phyloP scores from a whole-genome alignment of 2,113 vertebrate genomes.

The Zeus faber region DNA sequence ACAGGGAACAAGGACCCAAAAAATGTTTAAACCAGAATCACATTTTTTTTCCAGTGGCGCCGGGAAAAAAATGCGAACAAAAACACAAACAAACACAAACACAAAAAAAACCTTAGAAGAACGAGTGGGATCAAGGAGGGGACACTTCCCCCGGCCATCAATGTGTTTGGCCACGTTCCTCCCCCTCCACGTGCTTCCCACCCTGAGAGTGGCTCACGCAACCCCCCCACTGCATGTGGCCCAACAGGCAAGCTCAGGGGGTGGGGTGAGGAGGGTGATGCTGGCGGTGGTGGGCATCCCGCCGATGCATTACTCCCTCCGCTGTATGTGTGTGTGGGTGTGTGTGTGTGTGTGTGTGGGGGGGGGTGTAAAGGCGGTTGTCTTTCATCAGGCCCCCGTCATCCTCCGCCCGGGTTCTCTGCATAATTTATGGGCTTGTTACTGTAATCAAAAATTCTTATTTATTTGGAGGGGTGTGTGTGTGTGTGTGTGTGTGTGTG shows the following conservation, averaged over 20 bases:
- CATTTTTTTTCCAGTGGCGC: slow-evolving; percentile 26
- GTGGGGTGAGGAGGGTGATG: neutral
- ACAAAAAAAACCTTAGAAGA: too few relatives aligned
- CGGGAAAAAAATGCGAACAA: slow-evolving; percentile 14
- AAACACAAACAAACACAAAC: too few relatives aligned
- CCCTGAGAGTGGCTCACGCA: too few relatives aligned
- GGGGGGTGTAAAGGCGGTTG: slow-evolving; percentile 67
- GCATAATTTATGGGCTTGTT: slow-evolving; percentile 77
- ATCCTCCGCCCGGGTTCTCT: slow-evolving; percentile 53
- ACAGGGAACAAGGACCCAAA: neutral
- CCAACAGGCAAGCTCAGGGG: slow-evolving; percentile 1
- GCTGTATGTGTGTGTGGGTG: neutral
- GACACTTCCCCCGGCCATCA: too few relatives aligned
- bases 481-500: slow-evolving; percentile 1
- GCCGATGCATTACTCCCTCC: too few relatives aligned
- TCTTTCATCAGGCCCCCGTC: slow-evolving; percentile 70
- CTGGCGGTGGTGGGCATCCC: too few relatives aligned
- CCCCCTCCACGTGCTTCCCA: too few relatives aligned
- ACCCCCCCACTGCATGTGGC: slow-evolving; percentile 21
- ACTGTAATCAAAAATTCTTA: slow-evolving; percentile 80
- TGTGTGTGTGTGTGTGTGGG: neutral
- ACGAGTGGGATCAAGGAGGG: too few relatives aligned
- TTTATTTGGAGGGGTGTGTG: slow-evolving; percentile 55
- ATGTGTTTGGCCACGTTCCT: too few relatives aligned
- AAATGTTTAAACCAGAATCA: slow-evolving; percentile 34